Base-by-base conservation (phyloP, 2,113 vertebrate genomes). In the Tupaia tana region DNA sequence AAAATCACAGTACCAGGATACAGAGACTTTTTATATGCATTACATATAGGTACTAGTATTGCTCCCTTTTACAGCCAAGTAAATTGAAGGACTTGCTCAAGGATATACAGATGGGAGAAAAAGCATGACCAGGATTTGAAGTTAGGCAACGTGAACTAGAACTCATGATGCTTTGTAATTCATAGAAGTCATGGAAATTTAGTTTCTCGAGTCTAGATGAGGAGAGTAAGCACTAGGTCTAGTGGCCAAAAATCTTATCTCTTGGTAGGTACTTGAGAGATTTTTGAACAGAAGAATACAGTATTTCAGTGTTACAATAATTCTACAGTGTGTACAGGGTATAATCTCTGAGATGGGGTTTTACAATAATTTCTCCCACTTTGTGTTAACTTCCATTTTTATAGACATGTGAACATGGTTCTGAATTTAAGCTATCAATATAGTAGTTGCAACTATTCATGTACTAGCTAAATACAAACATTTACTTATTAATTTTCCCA, bases 301-400 rank as follows among this genome's bases (percentile, higher is more conserved):
- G 14, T 66, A 75, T 70, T 80, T 80, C 43, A 61, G 31, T 71
- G 61, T 67, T 80, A 71, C 11, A 85, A 16, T 87, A 56, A 58
- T 94, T 15, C 29, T 63, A 2, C 78, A 25, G 31, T 4, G 8
- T 10, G 2, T 43, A 22, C 27, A 86, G 29, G 4, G 11, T 79
- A 4, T 27, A 34, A n/a, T 52, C 54, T 91, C 31, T 89, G 61
- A 43, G 12, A 29, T 73, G 16, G 29, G 22, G 78, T 67, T 84
- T 80, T 95, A 27, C 9, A 64, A 66, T 75, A 15, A 79, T 79
- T 69, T 58, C 3, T 58, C 4, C 34, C 14, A 54, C 11, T 80
- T 83, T 87, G 74, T 77, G 16, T 74, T 69, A 74, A 70, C 34
- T 91, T 96, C 61, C 27, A 7, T 95, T 92, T 89, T 73, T 19